A percentile compares a stretch with the other conserved stretches of the same genome.
phyloP scores from a whole-genome alignment of 2,888 invertebrate genomes.

The Drosophila histrio region DNA sequence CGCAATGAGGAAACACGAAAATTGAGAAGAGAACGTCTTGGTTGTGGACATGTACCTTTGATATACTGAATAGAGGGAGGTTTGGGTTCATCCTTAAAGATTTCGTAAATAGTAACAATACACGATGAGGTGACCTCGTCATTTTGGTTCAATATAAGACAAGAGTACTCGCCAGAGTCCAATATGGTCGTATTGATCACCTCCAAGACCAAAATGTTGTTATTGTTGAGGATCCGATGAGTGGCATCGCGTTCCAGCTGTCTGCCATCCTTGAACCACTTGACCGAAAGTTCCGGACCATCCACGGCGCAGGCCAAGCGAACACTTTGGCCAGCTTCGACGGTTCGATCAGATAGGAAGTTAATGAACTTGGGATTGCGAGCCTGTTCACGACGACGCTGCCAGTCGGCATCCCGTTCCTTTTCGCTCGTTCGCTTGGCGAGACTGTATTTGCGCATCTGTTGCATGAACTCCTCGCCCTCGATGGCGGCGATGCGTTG shows the following conservation, averaged over 20 bases:
- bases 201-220: constrained; percentile 86
- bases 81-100: constrained; percentile 88
- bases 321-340: constrained; percentile 89
- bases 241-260: constrained; percentile 84
- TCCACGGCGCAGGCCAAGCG: constrained; percentile 92
- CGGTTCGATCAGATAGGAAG: constrained; percentile 90
- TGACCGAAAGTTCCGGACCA: constrained; percentile 89
- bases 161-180: constrained; percentile 89
- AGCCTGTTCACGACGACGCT: constrained; percentile 82
- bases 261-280: constrained; percentile 90
- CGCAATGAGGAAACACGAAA: background rate
- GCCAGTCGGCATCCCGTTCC: constrained; percentile 83
- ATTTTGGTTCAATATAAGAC: constrained; percentile 89
- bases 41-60: constrained; percentile 84
- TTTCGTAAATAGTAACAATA: constrained; percentile 90
- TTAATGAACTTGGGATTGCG: constrained; percentile 83
- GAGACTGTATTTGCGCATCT: constrained; percentile 82
- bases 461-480: constrained; percentile 82
- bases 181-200: constrained; percentile 86
- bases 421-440: constrained; percentile 81
- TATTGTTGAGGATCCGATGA: constrained; percentile 85
- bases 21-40: background rate
- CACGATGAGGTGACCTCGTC: constrained; percentile 90
- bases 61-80: constrained; percentile 90
- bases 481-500: constrained; percentile 82